phyloP scores from a whole-genome alignment of 2,113 vertebrate genomes.

The Galbula dea region DNA sequence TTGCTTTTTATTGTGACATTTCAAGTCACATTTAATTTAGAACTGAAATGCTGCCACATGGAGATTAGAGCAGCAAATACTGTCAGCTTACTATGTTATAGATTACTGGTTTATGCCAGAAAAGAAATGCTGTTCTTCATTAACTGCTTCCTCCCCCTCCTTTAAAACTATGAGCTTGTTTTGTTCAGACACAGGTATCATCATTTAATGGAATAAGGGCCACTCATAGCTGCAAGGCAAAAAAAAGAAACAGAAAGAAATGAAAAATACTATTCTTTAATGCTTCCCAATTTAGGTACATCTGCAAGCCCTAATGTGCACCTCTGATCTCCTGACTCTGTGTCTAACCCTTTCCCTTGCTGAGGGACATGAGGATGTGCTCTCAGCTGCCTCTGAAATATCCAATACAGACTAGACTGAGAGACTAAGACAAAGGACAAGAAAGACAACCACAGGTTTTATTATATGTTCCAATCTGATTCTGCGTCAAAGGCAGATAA shows the following conservation, averaged over 20 bases:
- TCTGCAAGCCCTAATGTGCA: background rate
- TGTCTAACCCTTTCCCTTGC: background rate
- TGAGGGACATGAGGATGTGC: accelerated
- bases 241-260: background rate
- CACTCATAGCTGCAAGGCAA: background rate
- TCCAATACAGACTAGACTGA: background rate
- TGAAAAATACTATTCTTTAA: background rate
- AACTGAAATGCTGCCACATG: background rate
- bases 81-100: background rate
- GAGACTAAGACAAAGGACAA: background rate
- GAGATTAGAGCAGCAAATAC: background rate
- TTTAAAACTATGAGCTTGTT: background rate
- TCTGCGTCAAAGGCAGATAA: background rate
- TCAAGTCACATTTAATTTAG: background rate
- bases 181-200: background rate
- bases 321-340: background rate
- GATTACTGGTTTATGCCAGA: background rate
- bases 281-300: background rate
- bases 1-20: background rate
- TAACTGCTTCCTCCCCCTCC: background rate
- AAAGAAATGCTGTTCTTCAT: background rate
- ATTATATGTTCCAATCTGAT: background rate
- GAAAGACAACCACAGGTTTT: background rate
- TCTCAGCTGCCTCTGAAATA: background rate
- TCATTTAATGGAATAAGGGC: background rate